Evolutionary conservation across 2,113 vertebrate genomes (phyloP).

Genomic region (Erinaceus europaeus): DNA sequence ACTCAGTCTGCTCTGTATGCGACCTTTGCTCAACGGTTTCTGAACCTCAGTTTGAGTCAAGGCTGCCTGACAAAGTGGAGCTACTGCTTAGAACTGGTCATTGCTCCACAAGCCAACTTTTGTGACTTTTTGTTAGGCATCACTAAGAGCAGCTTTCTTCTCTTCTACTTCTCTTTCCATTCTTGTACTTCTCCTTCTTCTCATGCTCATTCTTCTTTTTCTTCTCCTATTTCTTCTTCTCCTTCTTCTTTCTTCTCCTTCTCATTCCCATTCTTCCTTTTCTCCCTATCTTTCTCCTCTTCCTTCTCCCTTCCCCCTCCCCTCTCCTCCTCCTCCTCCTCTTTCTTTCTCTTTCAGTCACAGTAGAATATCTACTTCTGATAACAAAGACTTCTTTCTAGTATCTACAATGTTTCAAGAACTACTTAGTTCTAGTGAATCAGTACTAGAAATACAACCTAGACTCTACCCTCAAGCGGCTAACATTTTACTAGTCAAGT

Average conservation of each 20-base stretch:
- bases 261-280: background rate
- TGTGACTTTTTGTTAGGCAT: background rate
- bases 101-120: background rate
- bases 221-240: no score
- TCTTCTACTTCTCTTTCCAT: no score
- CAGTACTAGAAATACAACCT: background rate
- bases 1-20: no score
- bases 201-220: no score
- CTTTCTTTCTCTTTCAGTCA: background rate
- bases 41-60: background rate
- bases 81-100: background rate
- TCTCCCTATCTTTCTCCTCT: no score
- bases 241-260: background rate
- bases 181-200: no score
- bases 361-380: background rate
- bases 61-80: background rate
- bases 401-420: background rate
- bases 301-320: no score
- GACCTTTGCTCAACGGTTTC: no score
- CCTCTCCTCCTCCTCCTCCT: no score
- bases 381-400: background rate
- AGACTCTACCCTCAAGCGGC: background rate
- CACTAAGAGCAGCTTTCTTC: no score
- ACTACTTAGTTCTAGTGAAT: background rate
- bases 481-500: background rate